Percentiles rank a stretch among this genome's conserved stretches.
phyloP scores from a whole-genome alignment of 2,113 vertebrate species.

The Plotosus lineatus region DNA sequence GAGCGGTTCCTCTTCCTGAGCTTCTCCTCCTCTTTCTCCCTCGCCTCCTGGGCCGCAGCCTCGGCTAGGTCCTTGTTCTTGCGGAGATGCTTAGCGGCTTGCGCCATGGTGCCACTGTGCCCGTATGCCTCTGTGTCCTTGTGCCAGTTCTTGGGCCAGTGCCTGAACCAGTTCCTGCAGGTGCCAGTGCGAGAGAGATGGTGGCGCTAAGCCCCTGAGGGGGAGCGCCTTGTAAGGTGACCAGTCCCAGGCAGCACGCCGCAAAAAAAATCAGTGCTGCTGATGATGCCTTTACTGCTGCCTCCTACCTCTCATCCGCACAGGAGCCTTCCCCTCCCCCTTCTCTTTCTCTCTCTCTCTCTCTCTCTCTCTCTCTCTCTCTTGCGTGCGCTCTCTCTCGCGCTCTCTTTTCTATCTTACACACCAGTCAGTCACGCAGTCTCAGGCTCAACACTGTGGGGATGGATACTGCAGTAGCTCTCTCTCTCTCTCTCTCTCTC shows the following conservation, averaged over 20 bases:
- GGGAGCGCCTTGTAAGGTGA: slow-evolving; percentile 53
- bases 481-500: slow-evolving; percentile 45
- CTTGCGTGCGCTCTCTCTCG: slow-evolving; percentile 23
- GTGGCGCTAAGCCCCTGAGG: slow-evolving; percentile 45
- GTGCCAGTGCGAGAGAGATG: slow-evolving; percentile 52
- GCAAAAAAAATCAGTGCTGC: slow-evolving; percentile 58
- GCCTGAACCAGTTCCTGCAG: slow-evolving; percentile 40
- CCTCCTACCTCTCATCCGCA: slow-evolving; percentile 68
- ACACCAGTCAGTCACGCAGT: slow-evolving; percentile 74
- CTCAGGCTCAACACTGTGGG: slow-evolving; percentile 60
- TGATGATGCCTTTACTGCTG: slow-evolving; percentile 55
- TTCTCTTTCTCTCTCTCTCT: slow-evolving; percentile 35
- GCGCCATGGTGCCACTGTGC: slow-evolving; percentile 85
- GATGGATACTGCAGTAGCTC: slow-evolving; percentile 68
- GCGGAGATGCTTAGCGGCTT: slow-evolving; percentile 97
- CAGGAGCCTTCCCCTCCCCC: slow-evolving; percentile 64
- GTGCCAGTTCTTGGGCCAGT: slow-evolving; percentile 48
- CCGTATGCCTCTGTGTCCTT: slow-evolving; percentile 50
- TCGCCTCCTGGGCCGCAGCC: slow-evolving; percentile 90
- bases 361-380: slow-evolving; percentile 22
- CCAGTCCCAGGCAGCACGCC: slow-evolving; percentile 59
- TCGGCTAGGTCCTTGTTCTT: slow-evolving; percentile 97
- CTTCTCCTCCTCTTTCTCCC: slow-evolving; percentile 94
- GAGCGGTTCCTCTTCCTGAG: slow-evolving; percentile 92
- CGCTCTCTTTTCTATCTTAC: slow-evolving; percentile 46